Conservation (phyloP, 2,113 vertebrate genomes). For the Podocnemis expansa region DNA sequence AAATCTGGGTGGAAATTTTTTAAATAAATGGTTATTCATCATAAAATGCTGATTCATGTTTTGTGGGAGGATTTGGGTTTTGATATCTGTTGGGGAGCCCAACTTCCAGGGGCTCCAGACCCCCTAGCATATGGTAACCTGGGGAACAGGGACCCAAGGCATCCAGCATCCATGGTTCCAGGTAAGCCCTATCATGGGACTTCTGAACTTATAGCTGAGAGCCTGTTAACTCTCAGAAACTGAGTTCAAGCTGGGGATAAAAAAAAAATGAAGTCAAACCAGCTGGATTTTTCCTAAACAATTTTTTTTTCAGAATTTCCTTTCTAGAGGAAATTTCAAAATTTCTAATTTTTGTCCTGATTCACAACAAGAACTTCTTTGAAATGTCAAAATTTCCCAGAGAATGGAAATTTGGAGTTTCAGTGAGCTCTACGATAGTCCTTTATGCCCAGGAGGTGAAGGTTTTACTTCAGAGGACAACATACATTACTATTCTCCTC, state of each 20-base stretch:
- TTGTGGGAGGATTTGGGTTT: neutral
- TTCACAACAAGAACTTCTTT: neutral
- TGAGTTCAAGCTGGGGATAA: too few species aligned
- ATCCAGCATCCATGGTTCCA: too few species aligned
- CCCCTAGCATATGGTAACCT: too few species aligned
- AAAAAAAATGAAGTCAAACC: neutral
- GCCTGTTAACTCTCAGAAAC: too few species aligned
- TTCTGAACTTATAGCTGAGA: too few species aligned
- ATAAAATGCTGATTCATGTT: neutral
- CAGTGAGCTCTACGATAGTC: neutral
- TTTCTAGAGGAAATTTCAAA: neutral
- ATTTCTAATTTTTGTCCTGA: neutral
- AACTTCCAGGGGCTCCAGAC: too few species aligned
- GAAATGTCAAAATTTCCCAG: neutral
- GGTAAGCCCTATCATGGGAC: too few species aligned
- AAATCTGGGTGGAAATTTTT: neutral
- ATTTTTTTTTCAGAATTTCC: neutral
- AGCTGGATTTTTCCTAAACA: neutral
- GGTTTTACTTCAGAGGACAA: too few species aligned
- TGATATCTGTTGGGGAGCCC: neutral
- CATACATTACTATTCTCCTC: too few species aligned
- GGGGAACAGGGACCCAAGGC: too few species aligned
- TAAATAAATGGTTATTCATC: neutral
- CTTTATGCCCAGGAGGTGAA: conserved; percentile 25
- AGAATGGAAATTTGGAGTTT: neutral